Base-by-base conservation (phyloP, 2,113 vertebrate species). In the Panthera leo region DNA sequence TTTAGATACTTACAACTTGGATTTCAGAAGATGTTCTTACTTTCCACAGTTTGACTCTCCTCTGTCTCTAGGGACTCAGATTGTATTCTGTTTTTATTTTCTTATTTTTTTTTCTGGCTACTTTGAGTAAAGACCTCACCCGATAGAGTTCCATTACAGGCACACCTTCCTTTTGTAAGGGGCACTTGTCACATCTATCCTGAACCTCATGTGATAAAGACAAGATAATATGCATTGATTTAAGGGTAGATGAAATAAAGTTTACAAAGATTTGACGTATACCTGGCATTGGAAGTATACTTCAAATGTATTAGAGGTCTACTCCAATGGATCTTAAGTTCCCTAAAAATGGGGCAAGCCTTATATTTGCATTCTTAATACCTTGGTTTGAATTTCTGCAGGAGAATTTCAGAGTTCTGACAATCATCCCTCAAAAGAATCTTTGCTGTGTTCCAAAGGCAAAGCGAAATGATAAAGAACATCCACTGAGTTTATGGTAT, bases 101-200 rank as follows among this genome's bases (percentile, higher is more conserved):
- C 19, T 48, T 48, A 1, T 58, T 76, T 42, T 23, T 80, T 23
- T n/a, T 61, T 45, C 31, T 48, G 15, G 29, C 45, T 85, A 99
- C 29, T 89, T 85, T 36, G 84, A 45, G 31, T 36, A 45, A 85
- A 85, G 21, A 68, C 5, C 1, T 87, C n/a, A 91, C 55, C 19
- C 14, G 25, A 6, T 3, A 67, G 36, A 42, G 12, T 39, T 92
- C 9, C 4, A 7, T 71, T 42, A 12, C 4, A 16, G 19, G 48
- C 34, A 67, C 8, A 31, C 27, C 5, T 93, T 83, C 14, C 27
- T 31, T 51, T 39, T 80, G 15, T 4, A 61, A 27, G 39, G 31
- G 39, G 4, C 12, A 27, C 8, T 9, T 53, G 19, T 67, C 7
- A n/a, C 7, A 19, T 67, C 6, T 19, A 7, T 75, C 27, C 27